These are phyloP conservation scores for Miichthys miiuy DNA, from an alignment of 2,797 vertebrate species.

Conservation along the genomic window DNA sequence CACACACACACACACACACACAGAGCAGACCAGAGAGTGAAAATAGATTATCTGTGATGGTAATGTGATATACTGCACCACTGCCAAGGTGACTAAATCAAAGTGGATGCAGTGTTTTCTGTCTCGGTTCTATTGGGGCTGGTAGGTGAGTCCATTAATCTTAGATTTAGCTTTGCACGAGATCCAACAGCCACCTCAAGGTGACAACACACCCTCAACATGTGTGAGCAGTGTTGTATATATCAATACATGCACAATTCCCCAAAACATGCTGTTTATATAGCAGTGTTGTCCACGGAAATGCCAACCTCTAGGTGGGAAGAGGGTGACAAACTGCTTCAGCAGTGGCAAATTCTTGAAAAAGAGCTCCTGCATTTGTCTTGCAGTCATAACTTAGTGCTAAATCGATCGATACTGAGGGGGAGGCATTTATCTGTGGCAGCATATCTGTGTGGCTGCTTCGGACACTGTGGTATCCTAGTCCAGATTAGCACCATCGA, in stretches of 20 bases:
- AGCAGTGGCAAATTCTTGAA: constrained; percentile 16
- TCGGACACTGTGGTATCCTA: constrained; percentile 37
- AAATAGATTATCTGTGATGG: constrained; percentile 42
- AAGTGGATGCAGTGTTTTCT: constrained; percentile 28
- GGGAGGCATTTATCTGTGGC: constrained; percentile 57
- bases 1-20: constrained; percentile 11
- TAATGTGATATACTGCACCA: constrained; percentile 49
- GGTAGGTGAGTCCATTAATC: constrained; percentile 47
- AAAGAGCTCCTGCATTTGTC: constrained; percentile 53
- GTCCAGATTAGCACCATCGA: constrained; percentile 58
- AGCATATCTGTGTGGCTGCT: constrained; percentile 37
- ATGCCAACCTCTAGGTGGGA: constrained; percentile 36
- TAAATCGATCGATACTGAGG: constrained; percentile 41
- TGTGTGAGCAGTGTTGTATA: background rate
- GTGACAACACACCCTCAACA: background rate
- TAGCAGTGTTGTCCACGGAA: background rate
- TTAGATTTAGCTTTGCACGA: constrained; percentile 26
- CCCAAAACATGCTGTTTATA: background rate
- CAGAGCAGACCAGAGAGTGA: constrained; percentile 19
- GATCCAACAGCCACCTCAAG: constrained; percentile 15
- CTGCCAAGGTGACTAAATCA: constrained; percentile 52
- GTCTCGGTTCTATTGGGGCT: constrained; percentile 5
- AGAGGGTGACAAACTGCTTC: constrained; percentile 53
- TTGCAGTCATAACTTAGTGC: constrained; percentile 64
- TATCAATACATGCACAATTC: background rate